Percentiles rank a stretch among this genome's conserved stretches.
These are phyloP conservation scores for Tholera decimalis DNA, from an alignment of 2,888 invertebrate species.

Conservation along the genomic window DNA sequence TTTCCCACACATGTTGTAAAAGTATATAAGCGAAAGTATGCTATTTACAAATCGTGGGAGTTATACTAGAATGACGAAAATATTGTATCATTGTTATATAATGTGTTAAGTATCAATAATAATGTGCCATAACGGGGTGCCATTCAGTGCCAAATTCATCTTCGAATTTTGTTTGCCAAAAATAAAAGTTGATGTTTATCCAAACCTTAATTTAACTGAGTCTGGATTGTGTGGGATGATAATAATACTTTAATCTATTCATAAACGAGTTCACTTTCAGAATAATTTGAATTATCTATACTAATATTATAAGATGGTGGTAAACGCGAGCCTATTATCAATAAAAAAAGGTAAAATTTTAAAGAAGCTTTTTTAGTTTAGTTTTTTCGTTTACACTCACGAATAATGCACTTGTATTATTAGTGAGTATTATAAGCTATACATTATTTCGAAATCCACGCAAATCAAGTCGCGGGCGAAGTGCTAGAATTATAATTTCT, in stretches of 20 bases:
- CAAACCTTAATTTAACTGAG: conserved; percentile 42
- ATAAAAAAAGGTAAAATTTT: no score
- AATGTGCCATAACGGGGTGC: conserved; percentile 40
- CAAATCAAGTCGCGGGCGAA: no score
- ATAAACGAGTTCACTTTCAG: conserved; percentile 23
- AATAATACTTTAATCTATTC: conserved; percentile 23
- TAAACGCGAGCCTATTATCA: no score
- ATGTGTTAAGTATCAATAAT: conserved; percentile 35
- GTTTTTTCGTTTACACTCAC: no score
- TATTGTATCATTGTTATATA: conserved; percentile 34
- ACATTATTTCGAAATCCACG: no score
- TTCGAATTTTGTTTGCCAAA: conserved; percentile 51
- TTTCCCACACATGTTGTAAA: conserved; percentile 23
- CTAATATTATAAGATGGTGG: no score
- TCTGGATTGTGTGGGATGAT: conserved; percentile 33
- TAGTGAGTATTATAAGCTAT: no score
- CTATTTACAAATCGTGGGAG: conserved; percentile 31
- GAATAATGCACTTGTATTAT: no score
- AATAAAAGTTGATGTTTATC: conserved; percentile 51
- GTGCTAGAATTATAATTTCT: no score
- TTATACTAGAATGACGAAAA: conserved; percentile 28
- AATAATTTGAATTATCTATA: conserved; percentile 6
- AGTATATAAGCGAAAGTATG: conserved; percentile 19
- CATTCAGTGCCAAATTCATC: conserved; percentile 47
- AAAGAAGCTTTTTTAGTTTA: no score